These are phyloP conservation scores for Oligia latruncula DNA, from an alignment of 2,888 invertebrate genomes.

Conservation along the genomic window DNA sequence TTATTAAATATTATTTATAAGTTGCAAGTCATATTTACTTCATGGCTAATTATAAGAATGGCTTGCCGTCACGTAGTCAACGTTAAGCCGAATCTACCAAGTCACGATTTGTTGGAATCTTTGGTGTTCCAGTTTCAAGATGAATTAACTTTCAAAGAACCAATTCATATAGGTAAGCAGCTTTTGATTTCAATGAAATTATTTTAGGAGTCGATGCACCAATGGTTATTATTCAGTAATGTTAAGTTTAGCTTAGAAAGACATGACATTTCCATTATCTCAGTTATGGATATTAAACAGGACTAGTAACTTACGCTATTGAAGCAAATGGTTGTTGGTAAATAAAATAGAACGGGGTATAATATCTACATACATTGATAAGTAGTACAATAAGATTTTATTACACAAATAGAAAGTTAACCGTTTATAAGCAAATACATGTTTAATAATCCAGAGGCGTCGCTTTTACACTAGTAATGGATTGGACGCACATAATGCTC, in stretches of 20 bases:
- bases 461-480: conserved; percentile 7
- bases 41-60: conserved; percentile 49
- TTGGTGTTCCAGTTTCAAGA: conserved; percentile 33
- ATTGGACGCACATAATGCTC: conserved; percentile 16
- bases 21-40: conserved; percentile 50
- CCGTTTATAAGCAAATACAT: not conserved
- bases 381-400: conserved; percentile 7
- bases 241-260: not conserved
- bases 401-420: conserved; percentile 20
- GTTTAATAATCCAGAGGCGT: conserved; percentile 4
- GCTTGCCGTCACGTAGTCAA: conserved; percentile 41
- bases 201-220: not conserved
- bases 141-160: conserved; percentile 21
- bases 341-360: not conserved
- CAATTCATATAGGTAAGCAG: not conserved
- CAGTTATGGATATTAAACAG: not conserved
- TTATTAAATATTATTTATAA: conserved; percentile 29
- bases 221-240: not conserved
- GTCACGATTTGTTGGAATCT: conserved; percentile 47
- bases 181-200: not conserved
- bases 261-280: not conserved
- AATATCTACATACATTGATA: not conserved
- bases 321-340: not conserved
- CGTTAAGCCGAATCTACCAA: conserved; percentile 16
- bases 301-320: not conserved